Conservation (phyloP, 2,797 vertebrate genomes). For the Falco novaeseelandiae region DNA sequence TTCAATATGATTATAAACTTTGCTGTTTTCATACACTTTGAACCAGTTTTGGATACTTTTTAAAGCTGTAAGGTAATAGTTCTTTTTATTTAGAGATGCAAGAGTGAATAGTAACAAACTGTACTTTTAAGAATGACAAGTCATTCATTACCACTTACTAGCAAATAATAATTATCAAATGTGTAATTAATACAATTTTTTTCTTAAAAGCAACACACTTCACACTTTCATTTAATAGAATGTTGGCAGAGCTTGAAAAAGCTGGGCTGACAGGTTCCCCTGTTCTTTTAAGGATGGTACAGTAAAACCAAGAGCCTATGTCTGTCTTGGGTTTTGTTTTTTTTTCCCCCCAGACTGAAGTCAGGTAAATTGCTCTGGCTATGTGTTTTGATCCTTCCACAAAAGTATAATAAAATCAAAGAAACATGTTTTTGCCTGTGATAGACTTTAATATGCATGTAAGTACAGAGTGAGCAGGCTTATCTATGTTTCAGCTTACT, state of each 20-base stretch:
- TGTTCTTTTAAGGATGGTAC: background rate
- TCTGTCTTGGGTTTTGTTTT: too few relatives aligned
- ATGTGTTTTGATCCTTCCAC: background rate
- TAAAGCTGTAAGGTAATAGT: background rate
- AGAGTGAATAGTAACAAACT: background rate
- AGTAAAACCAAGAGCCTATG: background rate
- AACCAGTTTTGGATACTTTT: background rate
- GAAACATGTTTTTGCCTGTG: background rate
- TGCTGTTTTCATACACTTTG: background rate
- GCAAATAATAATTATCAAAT: background rate
- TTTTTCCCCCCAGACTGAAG: background rate
- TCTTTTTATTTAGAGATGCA: background rate
- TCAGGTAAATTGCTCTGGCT: background rate
- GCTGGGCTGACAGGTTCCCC: background rate
- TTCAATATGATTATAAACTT: background rate
- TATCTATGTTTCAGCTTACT: background rate
- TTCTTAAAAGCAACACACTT: background rate
- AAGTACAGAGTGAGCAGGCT: slow-evolving; percentile 12
- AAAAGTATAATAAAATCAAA: slow-evolving; percentile 1
- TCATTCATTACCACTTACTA: background rate
- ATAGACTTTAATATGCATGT: slow-evolving; percentile 47
- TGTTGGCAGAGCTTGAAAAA: background rate
- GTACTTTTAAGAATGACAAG: background rate
- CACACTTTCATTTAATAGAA: background rate
- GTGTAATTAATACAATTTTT: background rate